Base-by-base conservation (phyloP, 2,797 vertebrate species). In the Myoxocephalus aenaeus region DNA sequence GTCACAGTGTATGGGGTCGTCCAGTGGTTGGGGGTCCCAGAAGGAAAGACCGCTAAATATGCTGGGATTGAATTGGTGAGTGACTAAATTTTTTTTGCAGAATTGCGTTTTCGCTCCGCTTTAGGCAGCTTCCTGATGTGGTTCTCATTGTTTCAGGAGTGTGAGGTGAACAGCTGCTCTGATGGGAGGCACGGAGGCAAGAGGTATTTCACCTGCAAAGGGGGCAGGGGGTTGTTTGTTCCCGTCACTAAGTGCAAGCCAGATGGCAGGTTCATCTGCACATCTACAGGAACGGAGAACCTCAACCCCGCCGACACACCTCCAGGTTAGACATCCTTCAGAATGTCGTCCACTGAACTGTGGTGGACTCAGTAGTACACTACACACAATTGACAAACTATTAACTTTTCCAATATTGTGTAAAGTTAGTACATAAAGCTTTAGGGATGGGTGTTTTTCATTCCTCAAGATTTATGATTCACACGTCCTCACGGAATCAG, bases 11-110 rank as follows among this genome's bases (percentile, higher is more conserved):
- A 94, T 0, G 95, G 95, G 29, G 94, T 95, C 27, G 81, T 96
- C 68, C 91, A 70, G 46, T 96, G 95, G 95, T 82, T 95, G 72
- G 95, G 95, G 17, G 38, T 89, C 61, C 94, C 76, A 1, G 74
- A 14, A 15, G 93, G 92, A 50, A 93, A 92, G 83, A 87, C 57
- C 1, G 42, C 22, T 1, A 46, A 86, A 38, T 95, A 93, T 93
- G 95, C 93, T 4, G 95, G 95, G 51, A 82, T 96, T 42, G 95
- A 96, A 75, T 66, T 96, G 87, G 95, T 96, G 75, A 93, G 92
- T 67, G 29, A 34, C 25, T 32, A 25, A 6, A 7, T 40, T 61
- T 29, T 53, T 29, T 53, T 3, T n/a, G 11, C 14, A 7, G 22
- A 2, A 8, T 4, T 57, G 1, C 2, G 6, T 40, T 48, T 50